phyloP scores from a whole-genome alignment of 2,888 invertebrate genomes.

The Eustalomyia histrio region DNA sequence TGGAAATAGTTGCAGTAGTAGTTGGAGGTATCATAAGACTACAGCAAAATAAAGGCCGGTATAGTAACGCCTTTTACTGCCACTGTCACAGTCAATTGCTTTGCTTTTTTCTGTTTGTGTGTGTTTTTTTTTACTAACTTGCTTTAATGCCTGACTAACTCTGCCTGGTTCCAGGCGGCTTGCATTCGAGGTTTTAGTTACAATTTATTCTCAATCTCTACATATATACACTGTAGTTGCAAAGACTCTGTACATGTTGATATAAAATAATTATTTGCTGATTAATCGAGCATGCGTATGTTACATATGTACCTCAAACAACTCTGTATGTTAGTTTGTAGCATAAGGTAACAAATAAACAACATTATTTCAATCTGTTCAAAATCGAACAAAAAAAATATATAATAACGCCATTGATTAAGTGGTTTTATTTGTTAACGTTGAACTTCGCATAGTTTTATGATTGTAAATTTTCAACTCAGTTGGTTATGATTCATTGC shows the following conservation, averaged over 20 bases:
- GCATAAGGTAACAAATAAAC: conserved; percentile 38
- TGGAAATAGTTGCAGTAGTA: background rate
- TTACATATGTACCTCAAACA: conserved; percentile 49
- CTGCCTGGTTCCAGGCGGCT: conserved; percentile 29
- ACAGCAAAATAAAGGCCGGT: conserved; percentile 53
- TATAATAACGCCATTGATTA: conserved; percentile 24
- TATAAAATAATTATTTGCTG: conserved; percentile 51
- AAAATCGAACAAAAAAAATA: background rate
- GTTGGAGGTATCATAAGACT: conserved; percentile 8
- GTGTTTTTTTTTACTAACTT: conserved; percentile 19
- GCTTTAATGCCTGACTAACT: conserved; percentile 28
- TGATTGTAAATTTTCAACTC: conserved; percentile 36
- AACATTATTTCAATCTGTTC: conserved; percentile 28
- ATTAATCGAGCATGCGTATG: conserved; percentile 60
- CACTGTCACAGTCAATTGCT: conserved; percentile 65
- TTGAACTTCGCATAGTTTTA: conserved; percentile 45
- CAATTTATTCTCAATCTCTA: conserved; percentile 6
- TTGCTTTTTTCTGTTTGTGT: conserved; percentile 8
- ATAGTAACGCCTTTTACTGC: conserved; percentile 62
- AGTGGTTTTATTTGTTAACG: conserved; percentile 31
- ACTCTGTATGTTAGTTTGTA: conserved; percentile 9
- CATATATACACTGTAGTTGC: conserved; percentile 9
- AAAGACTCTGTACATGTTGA: conserved; percentile 32
- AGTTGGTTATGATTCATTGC: conserved; percentile 42
- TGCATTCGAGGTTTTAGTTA: conserved; percentile 26